phyloP scores from a whole-genome alignment of 2,113 vertebrate genomes.

The Nipponia nippon region DNA sequence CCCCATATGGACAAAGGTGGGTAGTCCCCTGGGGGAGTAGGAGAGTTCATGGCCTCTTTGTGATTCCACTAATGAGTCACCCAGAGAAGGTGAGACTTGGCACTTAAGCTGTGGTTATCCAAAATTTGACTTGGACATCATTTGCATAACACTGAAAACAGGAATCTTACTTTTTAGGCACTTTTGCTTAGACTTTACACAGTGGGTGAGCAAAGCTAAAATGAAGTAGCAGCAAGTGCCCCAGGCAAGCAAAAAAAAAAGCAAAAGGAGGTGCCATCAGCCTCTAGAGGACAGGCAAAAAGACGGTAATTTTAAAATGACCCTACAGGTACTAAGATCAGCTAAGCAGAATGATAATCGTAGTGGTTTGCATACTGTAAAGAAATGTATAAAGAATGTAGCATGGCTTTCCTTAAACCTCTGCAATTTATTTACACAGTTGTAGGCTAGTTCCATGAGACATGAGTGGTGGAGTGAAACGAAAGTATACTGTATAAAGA shows the following conservation, averaged over 20 bases:
- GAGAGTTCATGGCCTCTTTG: background rate
- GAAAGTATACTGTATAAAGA: background rate
- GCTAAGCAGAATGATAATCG: background rate
- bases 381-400: background rate
- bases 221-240: background rate
- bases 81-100: background rate
- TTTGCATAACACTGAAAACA: slow-evolving; percentile 4
- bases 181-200: background rate
- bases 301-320: background rate
- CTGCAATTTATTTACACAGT: background rate
- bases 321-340: background rate
- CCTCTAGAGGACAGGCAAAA: background rate
- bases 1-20: background rate
- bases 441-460: background rate
- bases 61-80: slow-evolving; percentile 36
- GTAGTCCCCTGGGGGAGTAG: background rate
- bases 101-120: background rate
- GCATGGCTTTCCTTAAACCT: background rate
- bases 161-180: background rate
- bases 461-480: background rate
- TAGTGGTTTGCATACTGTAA: background rate
- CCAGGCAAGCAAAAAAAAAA: background rate
- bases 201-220: background rate
- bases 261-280: background rate
- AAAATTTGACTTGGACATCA: background rate